Evolutionary conservation across 2,888 invertebrate genomes (phyloP), one percentile per base, ranked within the genome.

Genomic region (Macroteleia sp.): DNA sequence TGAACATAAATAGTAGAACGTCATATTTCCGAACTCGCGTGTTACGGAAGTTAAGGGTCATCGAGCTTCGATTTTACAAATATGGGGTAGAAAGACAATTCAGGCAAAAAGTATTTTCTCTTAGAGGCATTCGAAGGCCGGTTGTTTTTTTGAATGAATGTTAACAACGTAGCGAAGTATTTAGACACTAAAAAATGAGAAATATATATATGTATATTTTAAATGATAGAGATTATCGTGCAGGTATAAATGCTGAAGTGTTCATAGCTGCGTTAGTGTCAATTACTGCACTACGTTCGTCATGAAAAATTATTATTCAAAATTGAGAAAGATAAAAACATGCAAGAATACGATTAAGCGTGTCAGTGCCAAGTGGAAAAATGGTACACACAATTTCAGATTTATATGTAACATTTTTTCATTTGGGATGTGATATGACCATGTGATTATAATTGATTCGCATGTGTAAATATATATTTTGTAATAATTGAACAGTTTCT

Each of bases 1-100:
- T 25, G 25, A 22, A 46, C 14, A n/a, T 14, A 22, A 22, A 42
- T 12, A 14, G 25, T 52, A 52, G 70, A 59, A 42, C 39, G 42
- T 57, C 25, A 28, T 16, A 39, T 54, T 56, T 39, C 16, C 16
- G 16, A 59, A 69, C 41, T 50, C 69, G 20, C 32, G 30, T 61
- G n/a, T n/a, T n/a, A n/a, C n/a, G 50, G 41, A 56, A 14, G 36
- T 69, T 66, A 64, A 64, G 67, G 64, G 56, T 67, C 66, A 74
- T 78, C 70, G 74, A 78, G 78, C 78, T 78, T 78, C 78, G 67
- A 69, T 62, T 56, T 61, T 74, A 74, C 46, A 52, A 70, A 74
- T 69, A 70, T 61, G 57, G 30, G 46, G 28, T 77, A 71, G 66
- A 46, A 70, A 17, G n/a, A 59, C 10, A 57, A 52, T 57, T 77